Conservation (phyloP, 2,888 invertebrate genomes). For the Clanis bilineata region DNA sequence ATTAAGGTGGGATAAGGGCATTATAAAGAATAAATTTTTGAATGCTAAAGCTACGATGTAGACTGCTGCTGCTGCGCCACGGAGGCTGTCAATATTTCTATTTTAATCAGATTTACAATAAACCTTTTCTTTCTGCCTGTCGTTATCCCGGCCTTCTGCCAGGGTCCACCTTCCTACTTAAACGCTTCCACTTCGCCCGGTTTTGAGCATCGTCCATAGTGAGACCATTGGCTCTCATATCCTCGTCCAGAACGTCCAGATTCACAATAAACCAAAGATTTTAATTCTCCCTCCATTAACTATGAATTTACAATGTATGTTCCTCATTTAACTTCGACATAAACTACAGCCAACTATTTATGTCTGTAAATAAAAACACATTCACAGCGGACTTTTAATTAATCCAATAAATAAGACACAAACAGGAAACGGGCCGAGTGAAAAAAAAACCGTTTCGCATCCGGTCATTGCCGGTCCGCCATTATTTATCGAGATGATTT, state of each 20-base stretch:
- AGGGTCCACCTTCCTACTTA: too few relatives aligned
- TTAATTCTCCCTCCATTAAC: background rate
- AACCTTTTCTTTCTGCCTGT: too few relatives aligned
- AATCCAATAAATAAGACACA: constrained; percentile 33
- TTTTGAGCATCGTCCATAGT: too few relatives aligned
- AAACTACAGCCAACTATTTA: background rate
- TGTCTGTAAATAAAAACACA: background rate
- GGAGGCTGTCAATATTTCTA: too few relatives aligned
- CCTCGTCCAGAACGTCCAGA: background rate
- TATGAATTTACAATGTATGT: background rate
- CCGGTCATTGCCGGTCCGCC: constrained; percentile 18
- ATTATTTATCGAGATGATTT: background rate
- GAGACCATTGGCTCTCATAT: too few relatives aligned
- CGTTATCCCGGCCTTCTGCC: too few relatives aligned
- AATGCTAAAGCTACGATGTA: too few relatives aligned
- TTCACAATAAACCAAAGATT: background rate
- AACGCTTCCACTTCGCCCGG: too few relatives aligned
- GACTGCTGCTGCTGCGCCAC: too few relatives aligned
- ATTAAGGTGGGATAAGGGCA: too few relatives aligned
- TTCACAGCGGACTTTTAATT: constrained; percentile 22
- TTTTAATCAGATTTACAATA: too few relatives aligned
- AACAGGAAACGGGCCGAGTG: constrained; percentile 32
- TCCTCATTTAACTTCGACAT: constrained; percentile 15
- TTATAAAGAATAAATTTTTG: too few relatives aligned
- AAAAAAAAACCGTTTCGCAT: constrained; percentile 24